Conservation (phyloP, 2,888 invertebrate species). For the Branchellion lobata region DNA sequence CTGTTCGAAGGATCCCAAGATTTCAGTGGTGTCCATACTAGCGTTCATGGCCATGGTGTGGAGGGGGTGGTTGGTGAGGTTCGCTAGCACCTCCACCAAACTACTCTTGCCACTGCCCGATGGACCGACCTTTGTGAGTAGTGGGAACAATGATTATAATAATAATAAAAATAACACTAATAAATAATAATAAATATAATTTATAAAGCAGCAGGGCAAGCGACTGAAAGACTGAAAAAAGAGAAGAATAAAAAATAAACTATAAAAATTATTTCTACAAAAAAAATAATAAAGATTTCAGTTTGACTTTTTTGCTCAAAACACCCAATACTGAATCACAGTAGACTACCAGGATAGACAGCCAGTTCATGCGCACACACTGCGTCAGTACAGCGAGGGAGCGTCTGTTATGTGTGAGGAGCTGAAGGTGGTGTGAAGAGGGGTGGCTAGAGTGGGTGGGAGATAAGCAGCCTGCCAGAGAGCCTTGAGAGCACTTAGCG, state of each 20-base stretch:
- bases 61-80: conserved; percentile 74
- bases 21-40: conserved; percentile 89
- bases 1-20: conserved; percentile 96
- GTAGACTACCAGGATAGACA: conserved; percentile 81
- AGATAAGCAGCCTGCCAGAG: neutral
- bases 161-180: neutral
- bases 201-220: no score
- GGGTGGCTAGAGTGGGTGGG: neutral
- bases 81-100: conserved; percentile 74
- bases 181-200: conserved; percentile 9
- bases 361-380: conserved; percentile 87
- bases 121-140: conserved; percentile 71
- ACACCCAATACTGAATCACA: no score
- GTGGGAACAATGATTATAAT: no score
- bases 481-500: neutral
- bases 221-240: no score
- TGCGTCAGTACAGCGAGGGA: conserved; percentile 67
- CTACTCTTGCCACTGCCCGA: conserved; percentile 79
- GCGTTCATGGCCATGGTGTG: conserved; percentile 80
- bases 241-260: no score
- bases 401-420: neutral
- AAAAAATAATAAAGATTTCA: no score
- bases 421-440: neutral
- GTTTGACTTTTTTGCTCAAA: no score
- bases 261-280: no score